Base-by-base conservation (phyloP, 2,888 invertebrate genomes). In the Epistrophe grossulariae region DNA sequence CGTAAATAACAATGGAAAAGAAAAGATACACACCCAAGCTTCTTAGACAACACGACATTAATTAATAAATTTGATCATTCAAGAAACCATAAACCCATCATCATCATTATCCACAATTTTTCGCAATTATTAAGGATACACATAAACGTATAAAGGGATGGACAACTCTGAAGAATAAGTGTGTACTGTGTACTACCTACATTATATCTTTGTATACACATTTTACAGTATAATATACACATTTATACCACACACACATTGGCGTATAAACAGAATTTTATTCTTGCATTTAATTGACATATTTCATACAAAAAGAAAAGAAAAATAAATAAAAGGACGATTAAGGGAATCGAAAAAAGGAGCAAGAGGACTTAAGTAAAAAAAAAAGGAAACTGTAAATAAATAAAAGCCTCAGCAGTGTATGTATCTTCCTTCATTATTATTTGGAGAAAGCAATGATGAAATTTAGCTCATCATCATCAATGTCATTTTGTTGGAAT, bases 281-380 rank as follows among this genome's bases (percentile, higher is more conserved):
- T 79, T 79, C 79, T 74, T 79, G 74, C 66, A 74, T 79, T 87
- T 87, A 83, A 87, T 87, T 87, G 87, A 83, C 83, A 83, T 72
- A 83, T 87, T 83, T 83, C 79, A 72, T 83, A 64, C 52, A 64
- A 59, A 35, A 43, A 40, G 7, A 74, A 74, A 60, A 43, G 19
- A 28, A 74, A 48, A 74, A 74, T 13, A 40, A 38, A 71, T 52
- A 74, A 80, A 68, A 66, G 55, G 64, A 79, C 64, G 62, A 80
- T 74, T 74, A 74, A 70, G 55, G 55, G 5, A 71, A 62, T 28
- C 17, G 13, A 19, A 48, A 19, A 48, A 68, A 48, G 17, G 64
- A n/a, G 11, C 15, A 40, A 15, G 57, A 43, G 35, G 9, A 40
- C 17, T 11, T 15, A 68, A 62, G 43, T 64, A 64, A 48, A 64